Conservation (phyloP, 1,140 invertebrate genomes). For the Drosophila tsacasi region DNA sequence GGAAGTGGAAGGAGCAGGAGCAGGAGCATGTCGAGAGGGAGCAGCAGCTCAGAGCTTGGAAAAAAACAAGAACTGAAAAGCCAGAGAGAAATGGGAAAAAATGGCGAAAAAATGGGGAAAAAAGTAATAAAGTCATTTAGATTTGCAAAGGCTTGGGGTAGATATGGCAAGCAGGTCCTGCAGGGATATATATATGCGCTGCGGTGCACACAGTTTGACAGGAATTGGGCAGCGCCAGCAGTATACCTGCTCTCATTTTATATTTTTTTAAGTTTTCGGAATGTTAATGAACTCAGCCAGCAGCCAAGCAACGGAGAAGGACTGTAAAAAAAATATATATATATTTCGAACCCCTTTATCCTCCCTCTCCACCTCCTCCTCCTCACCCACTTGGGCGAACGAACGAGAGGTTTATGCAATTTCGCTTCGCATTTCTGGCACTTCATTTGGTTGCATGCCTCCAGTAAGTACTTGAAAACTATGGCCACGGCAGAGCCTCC, state of each 20-base stretch:
- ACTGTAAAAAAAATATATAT: conserved; percentile 42
- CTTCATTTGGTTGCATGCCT: conserved; percentile 71
- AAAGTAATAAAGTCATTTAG: conserved; percentile 83
- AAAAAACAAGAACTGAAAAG: conserved; percentile 28
- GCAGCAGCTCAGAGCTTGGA: conserved; percentile 10
- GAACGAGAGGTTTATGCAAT: conserved; percentile 79
- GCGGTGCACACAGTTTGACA: conserved; percentile 60
- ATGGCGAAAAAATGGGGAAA: conserved; percentile 64
- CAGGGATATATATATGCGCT: conserved; percentile 26
- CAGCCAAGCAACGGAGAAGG: conserved; percentile 38
- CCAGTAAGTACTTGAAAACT: conserved; percentile 31
- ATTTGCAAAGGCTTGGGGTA: conserved; percentile 79
- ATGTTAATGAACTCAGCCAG: conserved; percentile 78
- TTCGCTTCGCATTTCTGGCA: conserved; percentile 80
- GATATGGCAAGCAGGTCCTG: conserved; percentile 65
- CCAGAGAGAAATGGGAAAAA: conserved; percentile 54
- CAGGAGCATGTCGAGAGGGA: conserved; percentile 50
- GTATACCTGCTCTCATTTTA: conserved; percentile 53
- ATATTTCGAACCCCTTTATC: conserved; percentile 15
- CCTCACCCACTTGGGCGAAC: conserved; percentile 23
- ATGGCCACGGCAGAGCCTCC: conserved; percentile 10
- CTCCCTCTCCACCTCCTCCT: conserved; percentile 12
- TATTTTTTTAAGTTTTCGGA: conserved; percentile 49
- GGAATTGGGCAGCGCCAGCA: conserved; percentile 44
- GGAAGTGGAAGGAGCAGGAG: conserved; percentile 22